phyloP scores from a whole-genome alignment of 2,113 vertebrate genomes.

The Gorsachius goisagi region DNA sequence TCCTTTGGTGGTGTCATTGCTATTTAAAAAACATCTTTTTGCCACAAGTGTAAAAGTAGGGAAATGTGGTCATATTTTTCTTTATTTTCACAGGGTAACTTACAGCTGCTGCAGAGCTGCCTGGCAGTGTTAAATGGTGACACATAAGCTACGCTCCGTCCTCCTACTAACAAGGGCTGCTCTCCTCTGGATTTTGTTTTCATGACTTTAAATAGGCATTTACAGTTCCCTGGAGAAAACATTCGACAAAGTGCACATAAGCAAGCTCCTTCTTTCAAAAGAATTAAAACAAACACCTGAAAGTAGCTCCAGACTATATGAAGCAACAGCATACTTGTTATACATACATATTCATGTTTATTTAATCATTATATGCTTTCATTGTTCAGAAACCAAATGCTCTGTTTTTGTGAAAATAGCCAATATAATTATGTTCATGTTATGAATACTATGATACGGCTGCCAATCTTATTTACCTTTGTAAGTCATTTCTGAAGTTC shows the following conservation, averaged over 20 bases:
- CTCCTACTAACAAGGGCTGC: conserved; percentile 81
- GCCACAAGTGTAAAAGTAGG: neutral
- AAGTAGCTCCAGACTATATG: conserved; percentile 41
- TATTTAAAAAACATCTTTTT: neutral
- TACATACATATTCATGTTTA: conserved; percentile 57
- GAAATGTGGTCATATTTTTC: conserved; percentile 1
- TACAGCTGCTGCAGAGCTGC: conserved; percentile 96
- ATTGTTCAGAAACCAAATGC: conserved; percentile 77
- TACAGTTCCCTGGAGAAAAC: conserved; percentile 70
- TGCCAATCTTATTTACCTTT: conserved; percentile 78
- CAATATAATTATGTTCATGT: conserved; percentile 76
- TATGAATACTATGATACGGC: conserved; percentile 72
- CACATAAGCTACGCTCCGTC: conserved; percentile 80
- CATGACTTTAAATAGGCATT: conserved; percentile 67
- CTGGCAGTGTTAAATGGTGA: conserved; percentile 92
- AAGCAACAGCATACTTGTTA: conserved; percentile 60
- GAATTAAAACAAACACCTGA: conserved; percentile 19
- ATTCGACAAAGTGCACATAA: conserved; percentile 68
- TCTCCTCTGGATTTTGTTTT: conserved; percentile 76
- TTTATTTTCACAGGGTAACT: conserved; percentile 85
- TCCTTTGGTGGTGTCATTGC: neutral
- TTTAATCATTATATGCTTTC: conserved; percentile 72
- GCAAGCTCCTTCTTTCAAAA: conserved; percentile 68
- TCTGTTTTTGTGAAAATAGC: conserved; percentile 74
- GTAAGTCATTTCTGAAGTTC: conserved; percentile 75